These are phyloP conservation scores for Theretra japonica DNA, from an alignment of 2,888 invertebrate genomes.

Conservation along the genomic window DNA sequence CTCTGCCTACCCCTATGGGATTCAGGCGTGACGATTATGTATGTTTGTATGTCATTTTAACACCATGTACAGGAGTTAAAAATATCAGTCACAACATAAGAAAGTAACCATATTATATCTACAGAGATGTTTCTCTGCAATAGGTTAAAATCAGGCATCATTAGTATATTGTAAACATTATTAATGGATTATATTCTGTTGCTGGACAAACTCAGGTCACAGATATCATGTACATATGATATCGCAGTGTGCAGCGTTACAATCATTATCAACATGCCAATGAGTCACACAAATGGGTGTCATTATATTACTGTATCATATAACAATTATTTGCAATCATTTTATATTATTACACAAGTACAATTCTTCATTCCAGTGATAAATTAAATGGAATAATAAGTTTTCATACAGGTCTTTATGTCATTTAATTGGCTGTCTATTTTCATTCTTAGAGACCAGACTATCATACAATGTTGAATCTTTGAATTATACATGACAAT, in stretches of 20 bases:
- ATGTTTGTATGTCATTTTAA: too few relatives aligned
- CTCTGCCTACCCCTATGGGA: too few relatives aligned
- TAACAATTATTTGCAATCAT: background rate
- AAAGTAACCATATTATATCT: background rate
- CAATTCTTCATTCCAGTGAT: too few relatives aligned
- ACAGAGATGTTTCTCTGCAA: background rate
- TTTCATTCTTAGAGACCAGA: too few relatives aligned
- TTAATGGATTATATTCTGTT: constrained; percentile 8
- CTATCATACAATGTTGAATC: too few relatives aligned
- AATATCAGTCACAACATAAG: background rate
- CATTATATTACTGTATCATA: constrained; percentile 28
- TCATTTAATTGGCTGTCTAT: too few relatives aligned
- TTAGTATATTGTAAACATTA: background rate
- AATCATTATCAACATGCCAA: constrained; percentile 33
- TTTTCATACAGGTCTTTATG: too few relatives aligned
- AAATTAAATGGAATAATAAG: too few relatives aligned
- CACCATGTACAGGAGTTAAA: too few relatives aligned
- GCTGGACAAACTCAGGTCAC: constrained; percentile 42
- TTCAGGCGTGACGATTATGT: too few relatives aligned
- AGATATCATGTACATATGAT: constrained; percentile 44
- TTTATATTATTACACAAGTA: too few relatives aligned
- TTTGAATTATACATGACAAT: too few relatives aligned
- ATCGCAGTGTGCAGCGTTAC: constrained; percentile 35
- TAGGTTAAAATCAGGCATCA: constrained; percentile 5
- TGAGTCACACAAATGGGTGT: constrained; percentile 29